Percentiles rank a stretch among this genome's conserved stretches.
These are phyloP conservation scores for Sander vitreus DNA, from an alignment of 2,113 vertebrate genomes.

Conservation along the genomic window DNA sequence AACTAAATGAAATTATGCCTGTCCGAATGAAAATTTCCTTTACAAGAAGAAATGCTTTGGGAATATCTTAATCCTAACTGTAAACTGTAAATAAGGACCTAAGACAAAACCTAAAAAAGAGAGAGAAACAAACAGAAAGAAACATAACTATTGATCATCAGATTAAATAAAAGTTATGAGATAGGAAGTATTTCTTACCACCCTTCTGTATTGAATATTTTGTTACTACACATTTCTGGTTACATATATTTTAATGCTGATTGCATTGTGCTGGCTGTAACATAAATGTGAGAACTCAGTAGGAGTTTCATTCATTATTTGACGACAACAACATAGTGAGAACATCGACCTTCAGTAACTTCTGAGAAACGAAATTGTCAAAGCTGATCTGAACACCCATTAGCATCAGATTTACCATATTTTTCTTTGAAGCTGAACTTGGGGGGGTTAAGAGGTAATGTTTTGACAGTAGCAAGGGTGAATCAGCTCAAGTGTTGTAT, in stretches of 20 bases:
- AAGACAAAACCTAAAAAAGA: background rate
- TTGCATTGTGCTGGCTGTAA: background rate
- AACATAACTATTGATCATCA: background rate
- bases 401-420: slow-evolving; percentile 35
- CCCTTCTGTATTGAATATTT: slow-evolving; percentile 9
- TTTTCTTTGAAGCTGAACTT: slow-evolving; percentile 59
- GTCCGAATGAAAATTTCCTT: background rate
- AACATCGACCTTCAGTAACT: background rate
- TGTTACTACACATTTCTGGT: background rate
- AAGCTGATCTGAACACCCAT: slow-evolving; percentile 27
- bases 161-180: no score
- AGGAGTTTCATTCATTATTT: slow-evolving; percentile 19
- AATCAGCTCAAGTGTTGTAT: slow-evolving; percentile 61
- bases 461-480: slow-evolving; percentile 58
- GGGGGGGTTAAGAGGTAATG: slow-evolving; percentile 42
- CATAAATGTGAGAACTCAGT: slow-evolving; percentile 8
- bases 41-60: background rate
- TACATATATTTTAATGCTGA: background rate
- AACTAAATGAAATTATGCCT: background rate
- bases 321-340: slow-evolving; percentile 3
- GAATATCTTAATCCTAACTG: background rate
- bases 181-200: background rate
- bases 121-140: background rate
- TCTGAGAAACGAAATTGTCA: slow-evolving; percentile 18
- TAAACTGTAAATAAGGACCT: background rate